phyloP scores from a whole-genome alignment of 2,888 invertebrate species.

The Thecocarcelia acutangulata region DNA sequence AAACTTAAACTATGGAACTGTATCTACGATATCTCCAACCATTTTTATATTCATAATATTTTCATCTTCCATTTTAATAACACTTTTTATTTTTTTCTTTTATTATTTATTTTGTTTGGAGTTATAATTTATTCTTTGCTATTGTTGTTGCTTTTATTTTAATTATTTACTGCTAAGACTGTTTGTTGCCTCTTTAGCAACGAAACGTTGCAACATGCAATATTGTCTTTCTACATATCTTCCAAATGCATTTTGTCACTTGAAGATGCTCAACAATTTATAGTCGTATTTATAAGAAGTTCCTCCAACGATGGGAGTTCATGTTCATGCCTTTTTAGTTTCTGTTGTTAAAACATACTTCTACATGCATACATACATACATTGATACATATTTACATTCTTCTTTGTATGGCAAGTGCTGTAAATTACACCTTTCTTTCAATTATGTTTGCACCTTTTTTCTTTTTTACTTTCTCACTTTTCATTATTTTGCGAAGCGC shows the following conservation, averaged over 20 bases:
- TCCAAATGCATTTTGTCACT: slow-evolving; percentile 60
- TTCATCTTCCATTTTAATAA: too few relatives aligned
- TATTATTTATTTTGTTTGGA: slow-evolving; percentile 26
- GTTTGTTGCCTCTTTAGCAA: not conserved
- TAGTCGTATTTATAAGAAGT: slow-evolving; percentile 39
- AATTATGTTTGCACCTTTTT: slow-evolving; percentile 52
- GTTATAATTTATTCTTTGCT: slow-evolving; percentile 19
- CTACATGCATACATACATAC: too few relatives aligned
- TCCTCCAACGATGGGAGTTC: slow-evolving; percentile 32
- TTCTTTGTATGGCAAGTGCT: slow-evolving; percentile 43
- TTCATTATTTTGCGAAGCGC: slow-evolving; percentile 17
- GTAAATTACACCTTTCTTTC: slow-evolving; percentile 69
- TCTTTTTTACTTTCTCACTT: not conserved
- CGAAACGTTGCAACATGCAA: slow-evolving; percentile 13
- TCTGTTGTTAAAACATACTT: slow-evolving; percentile 22
- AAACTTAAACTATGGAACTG: not conserved
- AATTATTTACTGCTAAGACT: slow-evolving; percentile 24
- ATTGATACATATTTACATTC: too few relatives aligned
- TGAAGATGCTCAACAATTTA: slow-evolving; percentile 50
- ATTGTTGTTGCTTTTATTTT: slow-evolving; percentile 51
- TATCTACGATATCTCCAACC: too few relatives aligned
- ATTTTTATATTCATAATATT: too few relatives aligned
- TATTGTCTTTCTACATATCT: slow-evolving; percentile 47
- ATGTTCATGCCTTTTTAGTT: slow-evolving; percentile 44
- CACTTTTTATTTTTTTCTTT: not conserved